phyloP scores from a whole-genome alignment of 2,888 invertebrate genomes.

The Cremastinae sp. region DNA sequence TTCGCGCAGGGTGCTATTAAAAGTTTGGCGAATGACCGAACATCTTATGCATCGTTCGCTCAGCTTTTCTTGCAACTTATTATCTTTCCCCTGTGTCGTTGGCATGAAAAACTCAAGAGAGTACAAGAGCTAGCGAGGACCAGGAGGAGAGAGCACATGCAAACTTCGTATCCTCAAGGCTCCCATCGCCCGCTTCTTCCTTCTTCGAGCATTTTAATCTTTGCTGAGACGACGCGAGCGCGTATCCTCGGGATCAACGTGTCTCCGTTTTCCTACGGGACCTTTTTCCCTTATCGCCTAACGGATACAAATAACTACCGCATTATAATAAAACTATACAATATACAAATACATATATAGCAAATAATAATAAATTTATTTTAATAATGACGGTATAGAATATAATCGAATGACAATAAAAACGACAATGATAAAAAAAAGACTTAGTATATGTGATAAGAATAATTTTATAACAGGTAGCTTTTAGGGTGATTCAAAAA shows the following conservation, averaged over 20 bases:
- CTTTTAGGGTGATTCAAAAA: neutral
- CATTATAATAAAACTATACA: conserved; percentile 2
- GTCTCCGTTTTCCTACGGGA: neutral
- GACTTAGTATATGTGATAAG: too few species aligned
- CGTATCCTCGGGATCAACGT: conserved; percentile 25
- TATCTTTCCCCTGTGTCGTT: conserved; percentile 49
- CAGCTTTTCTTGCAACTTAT: conserved; percentile 57
- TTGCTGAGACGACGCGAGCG: conserved; percentile 13
- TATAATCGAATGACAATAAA: neutral
- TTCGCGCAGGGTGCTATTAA: conserved; percentile 65
- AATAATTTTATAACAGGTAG: neutral
- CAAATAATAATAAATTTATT: neutral
- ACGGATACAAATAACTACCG: neutral
- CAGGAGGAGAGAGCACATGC: neutral
- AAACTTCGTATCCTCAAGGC: conserved; percentile 42
- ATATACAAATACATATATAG: neutral
- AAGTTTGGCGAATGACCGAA: conserved; percentile 64
- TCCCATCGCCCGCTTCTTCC: conserved; percentile 28
- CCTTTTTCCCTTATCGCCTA: conserved; percentile 10
- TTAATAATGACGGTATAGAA: too few species aligned
- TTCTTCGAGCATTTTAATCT: conserved; percentile 31
- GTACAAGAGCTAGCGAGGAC: conserved; percentile 1
- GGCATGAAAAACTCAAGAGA: conserved; percentile 29
- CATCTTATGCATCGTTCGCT: conserved; percentile 48
- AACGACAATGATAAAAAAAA: too few species aligned